Conservation (phyloP, 2,888 invertebrate genomes). For the Scotopteryx bipunctaria region DNA sequence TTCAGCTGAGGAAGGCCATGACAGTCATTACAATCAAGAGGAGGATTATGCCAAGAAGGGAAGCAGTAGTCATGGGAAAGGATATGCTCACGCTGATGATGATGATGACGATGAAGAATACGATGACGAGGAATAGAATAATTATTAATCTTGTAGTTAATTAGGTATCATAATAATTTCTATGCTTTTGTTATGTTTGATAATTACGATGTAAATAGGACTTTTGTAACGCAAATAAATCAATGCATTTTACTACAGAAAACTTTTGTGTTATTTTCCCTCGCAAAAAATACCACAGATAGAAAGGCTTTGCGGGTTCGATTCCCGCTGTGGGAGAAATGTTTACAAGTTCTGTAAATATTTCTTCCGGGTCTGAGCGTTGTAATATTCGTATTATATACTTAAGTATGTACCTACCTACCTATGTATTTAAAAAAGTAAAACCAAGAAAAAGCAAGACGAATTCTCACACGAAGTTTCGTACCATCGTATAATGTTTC, state of each 20-base stretch:
- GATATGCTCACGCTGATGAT: conserved; percentile 69
- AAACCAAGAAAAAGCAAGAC: too few relatives aligned
- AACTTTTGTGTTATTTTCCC: not conserved
- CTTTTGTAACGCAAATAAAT: conserved; percentile 63
- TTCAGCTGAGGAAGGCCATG: conserved; percentile 81
- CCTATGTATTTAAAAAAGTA: too few relatives aligned
- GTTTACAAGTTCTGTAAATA: too few relatives aligned
- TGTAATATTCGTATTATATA: too few relatives aligned
- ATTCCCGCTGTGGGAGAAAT: too few relatives aligned
- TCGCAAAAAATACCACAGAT: not conserved
- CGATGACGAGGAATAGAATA: conserved; percentile 49
- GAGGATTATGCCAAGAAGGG: conserved; percentile 82
- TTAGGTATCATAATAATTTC: conserved; percentile 49
- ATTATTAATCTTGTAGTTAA: conserved; percentile 53
- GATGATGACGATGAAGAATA: conserved; percentile 58
- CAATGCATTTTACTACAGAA: conserved; percentile 38
- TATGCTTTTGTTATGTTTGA: conserved; percentile 77
- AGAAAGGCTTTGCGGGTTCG: too few relatives aligned
- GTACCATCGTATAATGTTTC: too few relatives aligned
- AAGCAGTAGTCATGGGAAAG: conserved; percentile 72
- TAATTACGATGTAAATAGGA: conserved; percentile 56
- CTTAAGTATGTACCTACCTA: too few relatives aligned
- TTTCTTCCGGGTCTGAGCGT: too few relatives aligned
- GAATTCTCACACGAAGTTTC: too few relatives aligned
- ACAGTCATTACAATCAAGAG: conserved; percentile 79